phyloP scores from a whole-genome alignment of 2,113 vertebrate genomes.

The Miniopterus natalensis region DNA sequence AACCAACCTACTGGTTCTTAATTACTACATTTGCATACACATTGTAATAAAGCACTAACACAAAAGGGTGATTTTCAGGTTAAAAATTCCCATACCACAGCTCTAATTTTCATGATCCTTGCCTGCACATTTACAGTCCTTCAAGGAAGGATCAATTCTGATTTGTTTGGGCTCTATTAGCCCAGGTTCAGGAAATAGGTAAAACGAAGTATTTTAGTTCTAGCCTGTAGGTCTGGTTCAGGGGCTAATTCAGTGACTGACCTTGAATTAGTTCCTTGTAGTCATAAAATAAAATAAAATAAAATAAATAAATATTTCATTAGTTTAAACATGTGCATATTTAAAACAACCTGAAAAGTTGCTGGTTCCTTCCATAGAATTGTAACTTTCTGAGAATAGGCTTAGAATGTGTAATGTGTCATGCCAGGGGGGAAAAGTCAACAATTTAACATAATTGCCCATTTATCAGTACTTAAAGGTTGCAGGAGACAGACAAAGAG shows the following conservation, averaged over 20 bases:
- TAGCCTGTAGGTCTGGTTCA: slow-evolving; percentile 25
- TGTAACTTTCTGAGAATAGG: slow-evolving; percentile 67
- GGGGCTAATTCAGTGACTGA: slow-evolving; percentile 22
- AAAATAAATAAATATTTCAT: slow-evolving; percentile 13
- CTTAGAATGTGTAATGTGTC: slow-evolving; percentile 61
- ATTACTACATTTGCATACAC: not conserved
- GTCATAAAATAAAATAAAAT: slow-evolving; percentile 67
- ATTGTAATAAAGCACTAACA: slow-evolving; percentile 13
- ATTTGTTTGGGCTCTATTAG: not conserved
- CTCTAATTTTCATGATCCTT: slow-evolving; percentile 54
- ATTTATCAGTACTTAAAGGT: slow-evolving; percentile 74
- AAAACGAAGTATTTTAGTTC: not conserved
- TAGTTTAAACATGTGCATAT: slow-evolving; percentile 27
- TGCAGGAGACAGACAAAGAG: slow-evolving; percentile 58
- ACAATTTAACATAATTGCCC: slow-evolving; percentile 80
- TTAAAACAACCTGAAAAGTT: slow-evolving; percentile 63
- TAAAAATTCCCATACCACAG: slow-evolving; percentile 55
- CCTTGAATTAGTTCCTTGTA: slow-evolving; percentile 60
- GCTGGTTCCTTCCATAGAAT: slow-evolving; percentile 55
- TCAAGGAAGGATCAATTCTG: slow-evolving; percentile 45
- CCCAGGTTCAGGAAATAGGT: not conserved
- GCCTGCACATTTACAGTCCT: slow-evolving; percentile 39
- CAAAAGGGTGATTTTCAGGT: slow-evolving; percentile 38
- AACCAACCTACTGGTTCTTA: slow-evolving; percentile 65
- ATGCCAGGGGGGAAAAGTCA: slow-evolving; percentile 72